Percentiles rank a stretch among this genome's conserved stretches.
phyloP scores from a whole-genome alignment of 23 tunicate species.

The Clavelina lepadiformis region DNA sequence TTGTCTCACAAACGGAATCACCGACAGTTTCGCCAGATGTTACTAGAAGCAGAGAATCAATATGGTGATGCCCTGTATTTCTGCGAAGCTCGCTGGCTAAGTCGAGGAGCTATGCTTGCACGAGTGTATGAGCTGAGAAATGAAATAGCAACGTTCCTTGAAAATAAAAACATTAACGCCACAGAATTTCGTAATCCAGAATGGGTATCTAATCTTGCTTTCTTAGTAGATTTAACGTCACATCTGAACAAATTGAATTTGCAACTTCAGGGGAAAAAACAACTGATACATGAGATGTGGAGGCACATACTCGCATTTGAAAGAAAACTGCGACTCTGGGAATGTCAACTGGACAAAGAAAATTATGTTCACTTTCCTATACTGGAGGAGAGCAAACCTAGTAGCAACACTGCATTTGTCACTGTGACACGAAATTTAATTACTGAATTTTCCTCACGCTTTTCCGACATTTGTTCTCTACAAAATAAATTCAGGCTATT shows the following conservation, averaged over 20 bases:
- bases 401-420: too few relatives aligned
- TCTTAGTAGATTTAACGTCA: conserved; percentile 41
- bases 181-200: conserved; percentile 36
- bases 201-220: conserved; percentile 42
- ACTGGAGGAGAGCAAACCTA: too few relatives aligned
- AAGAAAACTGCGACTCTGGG: conserved; percentile 12
- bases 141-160: conserved; percentile 38
- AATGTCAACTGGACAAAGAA: too few relatives aligned
- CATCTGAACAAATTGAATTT: conserved; percentile 38
- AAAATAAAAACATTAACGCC: conserved; percentile 33
- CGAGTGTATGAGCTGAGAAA: conserved; percentile 43
- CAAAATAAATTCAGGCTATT: too few relatives aligned
- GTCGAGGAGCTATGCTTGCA: conserved; percentile 46
- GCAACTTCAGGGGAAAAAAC: conserved; percentile 24
- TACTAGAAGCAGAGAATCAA: conserved; percentile 61
- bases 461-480: too few relatives aligned
- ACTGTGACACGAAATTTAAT: too few relatives aligned
- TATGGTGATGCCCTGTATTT: conserved; percentile 48
- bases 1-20: conserved; percentile 17
- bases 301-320: conserved; percentile 23
- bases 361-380: too few relatives aligned
- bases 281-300: conserved; percentile 50
- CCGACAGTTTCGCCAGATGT: conserved; percentile 21
- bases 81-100: conserved; percentile 38
- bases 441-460: too few relatives aligned